phyloP scores from a whole-genome alignment of 2,797 vertebrate species.

The Ptychadena robeensis region DNA sequence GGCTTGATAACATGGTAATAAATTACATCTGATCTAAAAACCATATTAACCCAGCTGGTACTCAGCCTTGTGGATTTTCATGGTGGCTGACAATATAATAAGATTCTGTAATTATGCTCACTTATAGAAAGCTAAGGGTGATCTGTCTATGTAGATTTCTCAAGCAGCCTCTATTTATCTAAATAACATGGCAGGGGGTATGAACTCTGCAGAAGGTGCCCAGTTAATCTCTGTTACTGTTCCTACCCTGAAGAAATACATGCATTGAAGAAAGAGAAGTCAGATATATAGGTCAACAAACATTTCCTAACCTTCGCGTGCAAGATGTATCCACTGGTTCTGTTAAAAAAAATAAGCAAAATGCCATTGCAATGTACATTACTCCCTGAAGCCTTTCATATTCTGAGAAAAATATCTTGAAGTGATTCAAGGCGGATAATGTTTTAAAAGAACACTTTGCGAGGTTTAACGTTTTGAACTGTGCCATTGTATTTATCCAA shows the following conservation, averaged over 20 bases:
- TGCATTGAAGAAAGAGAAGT: constrained; percentile 71
- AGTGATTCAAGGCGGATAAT: constrained; percentile 66
- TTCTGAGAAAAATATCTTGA: constrained; percentile 64
- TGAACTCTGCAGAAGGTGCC: constrained; percentile 66
- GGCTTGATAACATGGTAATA: neutral
- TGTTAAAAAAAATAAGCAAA: constrained; percentile 36
- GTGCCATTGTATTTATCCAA: constrained; percentile 44
- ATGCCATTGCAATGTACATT: constrained; percentile 48
- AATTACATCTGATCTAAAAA: constrained; percentile 13
- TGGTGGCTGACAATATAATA: constrained; percentile 29
- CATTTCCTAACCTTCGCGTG: constrained; percentile 72
- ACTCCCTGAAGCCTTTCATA: constrained; percentile 58
- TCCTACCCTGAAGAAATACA: constrained; percentile 69
- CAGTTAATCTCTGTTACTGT: constrained; percentile 65
- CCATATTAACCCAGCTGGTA: constrained; percentile 23
- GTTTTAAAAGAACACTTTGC: constrained; percentile 63
- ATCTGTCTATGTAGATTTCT: constrained; percentile 58
- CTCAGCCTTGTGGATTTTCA: constrained; percentile 26
- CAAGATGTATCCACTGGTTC: constrained; percentile 63
- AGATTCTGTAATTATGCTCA: constrained; percentile 52
- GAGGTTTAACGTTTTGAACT: constrained; percentile 66
- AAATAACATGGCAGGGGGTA: constrained; percentile 47
- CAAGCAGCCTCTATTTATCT: constrained; percentile 45
- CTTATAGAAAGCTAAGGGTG: constrained; percentile 37
- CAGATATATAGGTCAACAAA: constrained; percentile 71